Base-by-base conservation (phyloP, 1,140 invertebrate genomes). In the Daktulosphaira vitifoliae region DNA sequence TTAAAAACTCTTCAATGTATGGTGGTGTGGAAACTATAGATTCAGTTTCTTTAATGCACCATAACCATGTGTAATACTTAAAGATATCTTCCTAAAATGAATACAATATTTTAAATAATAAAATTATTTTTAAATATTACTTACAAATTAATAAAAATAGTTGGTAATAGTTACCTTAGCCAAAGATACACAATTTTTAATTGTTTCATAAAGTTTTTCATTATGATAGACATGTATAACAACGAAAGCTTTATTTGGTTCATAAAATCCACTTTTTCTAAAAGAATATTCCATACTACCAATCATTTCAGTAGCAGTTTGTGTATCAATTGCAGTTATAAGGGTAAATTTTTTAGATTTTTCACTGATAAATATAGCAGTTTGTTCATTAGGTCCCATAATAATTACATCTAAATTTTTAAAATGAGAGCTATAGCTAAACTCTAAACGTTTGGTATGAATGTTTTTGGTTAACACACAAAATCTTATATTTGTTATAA, bases 1-100 rank as follows among this genome's bases (percentile, higher is more conserved):
- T 62, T 62, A 62, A 46, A 62, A 62, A 62, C 29, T 62, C 56
- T 48, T 62, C 56, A 29, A 62, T 9, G 29, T 62, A 16, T 46
- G 56, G 44, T 62, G 44, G 44, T n/a, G 16, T 20, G 29, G 11
- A 29, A 22, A 16, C 29, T 33, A 39, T 29, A 29, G 42, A 62
- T 62, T 62, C 56, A 33, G 6, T 48, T 62, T 62, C 56, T 62
- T 62, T 62, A 6, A 46, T 46, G 20, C 15, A 48, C 56, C 56
- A 62, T 11, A 62, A 22, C 56, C 56, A 62, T n/a, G 56, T 62
- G 38, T 62, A 62, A 62, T 48, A 62, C 29, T 62, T 62, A 1
- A 62, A 29, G 26, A 18, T 48, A 18, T 62, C 56, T 20, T 62
- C 15, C 56, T 62, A 62, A 33, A 56, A 26, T 37, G 5, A 37